Evolutionary conservation across 2,797 vertebrate species (phyloP).

Genomic region (Enteromius viviparus): DNA sequence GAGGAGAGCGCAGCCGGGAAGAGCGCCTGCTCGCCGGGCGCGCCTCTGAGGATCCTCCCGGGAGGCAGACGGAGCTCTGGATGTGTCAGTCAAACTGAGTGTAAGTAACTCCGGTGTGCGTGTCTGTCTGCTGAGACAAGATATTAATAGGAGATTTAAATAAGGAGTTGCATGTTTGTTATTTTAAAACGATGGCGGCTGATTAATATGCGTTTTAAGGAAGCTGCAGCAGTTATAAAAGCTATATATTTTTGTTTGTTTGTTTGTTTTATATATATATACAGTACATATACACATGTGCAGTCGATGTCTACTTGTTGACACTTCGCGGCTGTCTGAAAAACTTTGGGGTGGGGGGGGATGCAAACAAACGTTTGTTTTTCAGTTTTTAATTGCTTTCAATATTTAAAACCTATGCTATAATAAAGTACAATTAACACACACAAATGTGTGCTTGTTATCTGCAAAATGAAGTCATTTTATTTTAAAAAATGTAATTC

Average conservation of each 20-base stretch:
- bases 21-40: constrained; percentile 9
- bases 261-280: background rate
- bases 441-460: background rate
- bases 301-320: constrained; percentile 26
- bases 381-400: background rate
- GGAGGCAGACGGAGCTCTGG: constrained; percentile 60
- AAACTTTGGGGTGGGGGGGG: background rate
- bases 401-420: background rate
- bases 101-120: constrained; percentile 74
- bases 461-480: background rate
- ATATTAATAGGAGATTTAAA: background rate
- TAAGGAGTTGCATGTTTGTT: background rate
- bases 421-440: background rate
- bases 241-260: background rate
- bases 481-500: background rate
- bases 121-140: constrained; percentile 9
- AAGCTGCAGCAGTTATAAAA: background rate
- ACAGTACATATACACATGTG: too few species aligned
- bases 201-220: background rate
- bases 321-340: background rate
- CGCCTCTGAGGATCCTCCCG: constrained; percentile 62
- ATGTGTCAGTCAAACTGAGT: constrained; percentile 86
- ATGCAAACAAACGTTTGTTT: background rate
- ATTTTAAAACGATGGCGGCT: background rate
- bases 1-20: constrained; percentile 59